Conservation (phyloP, 1,140 invertebrate species). For the Bombus impatiens region DNA sequence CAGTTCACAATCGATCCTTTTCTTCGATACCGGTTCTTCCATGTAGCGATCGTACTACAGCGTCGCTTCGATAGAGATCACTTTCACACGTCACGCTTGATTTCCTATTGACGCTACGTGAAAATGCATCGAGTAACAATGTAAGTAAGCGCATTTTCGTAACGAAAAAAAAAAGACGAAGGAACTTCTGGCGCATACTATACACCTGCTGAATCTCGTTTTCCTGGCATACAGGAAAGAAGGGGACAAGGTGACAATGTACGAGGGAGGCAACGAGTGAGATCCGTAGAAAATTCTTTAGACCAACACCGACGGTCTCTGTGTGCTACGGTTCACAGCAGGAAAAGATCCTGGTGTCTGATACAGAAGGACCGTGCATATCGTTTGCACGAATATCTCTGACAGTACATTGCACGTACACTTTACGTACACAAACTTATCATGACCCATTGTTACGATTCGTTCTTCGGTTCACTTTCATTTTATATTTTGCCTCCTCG, state of each 20-base stretch:
- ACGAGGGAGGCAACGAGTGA: conserved; percentile 54
- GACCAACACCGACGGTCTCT: conserved; percentile 60
- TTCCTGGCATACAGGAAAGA: conserved; percentile 24
- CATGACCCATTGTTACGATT: conserved; percentile 37
- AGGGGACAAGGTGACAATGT: conserved; percentile 48
- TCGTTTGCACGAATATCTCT: conserved; percentile 57
- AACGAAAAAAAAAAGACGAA: not conserved
- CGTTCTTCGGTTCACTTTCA: conserved; percentile 20
- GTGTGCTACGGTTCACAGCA: conserved; percentile 32
- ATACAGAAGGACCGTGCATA: conserved; percentile 56
- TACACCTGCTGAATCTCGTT: conserved; percentile 51
- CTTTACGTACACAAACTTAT: conserved; percentile 29
- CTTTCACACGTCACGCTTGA: conserved; percentile 30
- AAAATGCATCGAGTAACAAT: not conserved
- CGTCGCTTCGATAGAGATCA: not conserved
- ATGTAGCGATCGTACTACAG: not conserved
- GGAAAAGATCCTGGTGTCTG: conserved; percentile 59
- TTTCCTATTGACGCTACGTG: not conserved
- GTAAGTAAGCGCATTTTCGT: not conserved
- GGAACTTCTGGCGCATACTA: conserved; percentile 42
- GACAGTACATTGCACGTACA: conserved; percentile 36
- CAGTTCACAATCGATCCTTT: not conserved
- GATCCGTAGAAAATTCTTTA: conserved; percentile 75
- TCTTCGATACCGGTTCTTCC: not conserved
- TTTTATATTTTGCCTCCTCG: conserved; percentile 27